Evolutionary conservation across 2,888 invertebrate genomes (phyloP).

Genomic region (Thera obeliscata): DNA sequence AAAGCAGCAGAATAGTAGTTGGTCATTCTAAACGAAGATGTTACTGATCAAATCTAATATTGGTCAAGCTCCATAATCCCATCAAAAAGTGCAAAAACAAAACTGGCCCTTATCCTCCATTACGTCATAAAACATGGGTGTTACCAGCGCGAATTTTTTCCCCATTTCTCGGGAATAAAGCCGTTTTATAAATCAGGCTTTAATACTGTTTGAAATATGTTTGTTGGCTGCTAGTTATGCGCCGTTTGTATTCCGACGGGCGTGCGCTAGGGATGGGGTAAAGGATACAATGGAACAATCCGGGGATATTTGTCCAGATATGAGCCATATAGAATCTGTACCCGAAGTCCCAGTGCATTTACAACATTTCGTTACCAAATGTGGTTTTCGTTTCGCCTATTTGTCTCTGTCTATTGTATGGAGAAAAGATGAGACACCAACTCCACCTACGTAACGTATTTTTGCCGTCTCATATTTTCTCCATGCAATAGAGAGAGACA

Average conservation of each 20-base stretch:
- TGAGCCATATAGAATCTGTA: too few relatives aligned
- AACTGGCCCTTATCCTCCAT: slow-evolving; percentile 50
- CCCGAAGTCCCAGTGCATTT: too few relatives aligned
- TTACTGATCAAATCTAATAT: slow-evolving; percentile 6
- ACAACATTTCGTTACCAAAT: too few relatives aligned
- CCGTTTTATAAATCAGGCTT: slow-evolving; percentile 68
- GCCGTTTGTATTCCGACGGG: slow-evolving; percentile 68
- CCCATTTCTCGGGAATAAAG: slow-evolving; percentile 52
- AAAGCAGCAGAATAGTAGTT: too few relatives aligned
- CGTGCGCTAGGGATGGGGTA: slow-evolving; percentile 39
- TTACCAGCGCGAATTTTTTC: slow-evolving; percentile 53
- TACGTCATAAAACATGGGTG: slow-evolving; percentile 53
- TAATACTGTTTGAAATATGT: slow-evolving; percentile 73
- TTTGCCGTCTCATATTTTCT: too few relatives aligned
- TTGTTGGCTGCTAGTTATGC: slow-evolving; percentile 59
- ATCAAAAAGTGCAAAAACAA: slow-evolving; percentile 41
- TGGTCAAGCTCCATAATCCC: slow-evolving; percentile 33
- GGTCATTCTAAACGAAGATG: not conserved
- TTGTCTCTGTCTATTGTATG: too few relatives aligned
- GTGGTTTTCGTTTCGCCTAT: too few relatives aligned
- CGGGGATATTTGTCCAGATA: not conserved
- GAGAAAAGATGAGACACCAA: too few relatives aligned
- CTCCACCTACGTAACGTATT: too few relatives aligned
- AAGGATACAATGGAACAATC: not conserved
- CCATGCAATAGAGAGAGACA: too few relatives aligned